These are phyloP conservation scores for Synergus japonicus DNA, from an alignment of 2,888 invertebrate genomes.

Conservation along the genomic window DNA sequence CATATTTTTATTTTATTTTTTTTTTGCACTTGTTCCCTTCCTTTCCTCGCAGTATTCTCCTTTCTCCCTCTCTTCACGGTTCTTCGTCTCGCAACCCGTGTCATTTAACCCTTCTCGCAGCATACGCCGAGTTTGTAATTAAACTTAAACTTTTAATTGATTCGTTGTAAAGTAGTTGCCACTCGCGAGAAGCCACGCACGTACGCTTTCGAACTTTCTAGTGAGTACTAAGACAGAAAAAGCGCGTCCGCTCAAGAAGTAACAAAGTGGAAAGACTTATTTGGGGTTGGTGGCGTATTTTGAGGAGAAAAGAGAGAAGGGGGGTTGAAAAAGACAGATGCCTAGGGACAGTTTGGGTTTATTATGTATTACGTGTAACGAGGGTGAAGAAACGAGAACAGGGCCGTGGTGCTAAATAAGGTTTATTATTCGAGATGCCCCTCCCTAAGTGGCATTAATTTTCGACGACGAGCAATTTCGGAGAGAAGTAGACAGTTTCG, in stretches of 20 bases:
- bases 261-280: conserved; percentile 14
- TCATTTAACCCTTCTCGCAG: conserved; percentile 45
- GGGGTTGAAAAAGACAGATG: conserved; percentile 30
- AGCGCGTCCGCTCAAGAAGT: conserved; percentile 21
- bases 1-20: no score
- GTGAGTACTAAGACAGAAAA: conserved; percentile 31
- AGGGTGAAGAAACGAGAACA: conserved; percentile 4
- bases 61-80: not conserved
- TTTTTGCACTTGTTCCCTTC: not conserved
- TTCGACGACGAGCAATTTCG: not conserved
- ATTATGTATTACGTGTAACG: conserved; percentile 39
- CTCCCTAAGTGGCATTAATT: conserved; percentile 13
- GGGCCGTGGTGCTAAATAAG: conserved; percentile 17
- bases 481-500: not conserved
- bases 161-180: conserved; percentile 72
- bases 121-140: conserved; percentile 74
- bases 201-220: conserved; percentile 52
- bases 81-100: not conserved
- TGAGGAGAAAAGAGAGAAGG: not conserved
- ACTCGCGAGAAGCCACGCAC: conserved; percentile 62
- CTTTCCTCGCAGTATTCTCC: not conserved
- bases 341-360: conserved; percentile 21
- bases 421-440: conserved; percentile 24
- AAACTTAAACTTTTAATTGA: conserved; percentile 77
- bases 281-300: not conserved